Evolutionary conservation across 2,113 vertebrate species (phyloP).

Genomic region (Pelusios castaneus): DNA sequence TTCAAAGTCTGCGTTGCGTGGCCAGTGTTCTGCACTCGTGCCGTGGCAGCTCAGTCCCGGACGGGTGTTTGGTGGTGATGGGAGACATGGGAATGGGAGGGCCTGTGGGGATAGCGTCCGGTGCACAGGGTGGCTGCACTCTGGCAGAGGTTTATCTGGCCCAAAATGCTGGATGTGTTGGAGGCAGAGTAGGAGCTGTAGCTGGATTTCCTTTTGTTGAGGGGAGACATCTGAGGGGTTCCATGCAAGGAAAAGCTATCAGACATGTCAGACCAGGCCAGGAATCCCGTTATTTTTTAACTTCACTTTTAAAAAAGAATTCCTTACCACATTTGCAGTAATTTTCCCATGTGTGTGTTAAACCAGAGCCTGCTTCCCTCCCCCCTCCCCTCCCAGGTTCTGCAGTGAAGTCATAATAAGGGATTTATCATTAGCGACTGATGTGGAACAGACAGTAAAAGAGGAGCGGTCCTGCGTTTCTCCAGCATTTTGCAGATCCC

Average conservation of each 20-base stretch:
- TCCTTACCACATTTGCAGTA: fast-evolving
- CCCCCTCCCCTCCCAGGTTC: neutral
- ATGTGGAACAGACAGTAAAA: neutral
- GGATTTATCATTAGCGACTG: neutral
- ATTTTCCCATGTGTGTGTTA: neutral
- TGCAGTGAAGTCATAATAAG: fast-evolving
- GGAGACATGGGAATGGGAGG: neutral
- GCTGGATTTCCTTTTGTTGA: fast-evolving
- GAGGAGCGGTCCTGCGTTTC: neutral
- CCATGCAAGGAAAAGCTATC: neutral
- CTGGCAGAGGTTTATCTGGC: fast-evolving
- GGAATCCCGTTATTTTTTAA: fast-evolving
- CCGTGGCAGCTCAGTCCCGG: neutral
- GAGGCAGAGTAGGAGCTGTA: neutral
- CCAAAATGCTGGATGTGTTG: fast-evolving
- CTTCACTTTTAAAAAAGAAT: too few species aligned
- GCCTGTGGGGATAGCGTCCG: neutral
- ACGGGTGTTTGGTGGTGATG: neutral
- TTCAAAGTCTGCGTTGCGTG: too few species aligned
- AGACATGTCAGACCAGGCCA: fast-evolving
- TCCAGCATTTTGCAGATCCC: neutral
- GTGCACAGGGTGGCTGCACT: fast-evolving
- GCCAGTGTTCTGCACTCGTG: fast-evolving
- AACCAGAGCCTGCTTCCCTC: neutral
- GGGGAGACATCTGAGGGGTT: neutral